phyloP scores from a whole-genome alignment of 1,140 invertebrate species.

The Saccostrea glomerata region DNA sequence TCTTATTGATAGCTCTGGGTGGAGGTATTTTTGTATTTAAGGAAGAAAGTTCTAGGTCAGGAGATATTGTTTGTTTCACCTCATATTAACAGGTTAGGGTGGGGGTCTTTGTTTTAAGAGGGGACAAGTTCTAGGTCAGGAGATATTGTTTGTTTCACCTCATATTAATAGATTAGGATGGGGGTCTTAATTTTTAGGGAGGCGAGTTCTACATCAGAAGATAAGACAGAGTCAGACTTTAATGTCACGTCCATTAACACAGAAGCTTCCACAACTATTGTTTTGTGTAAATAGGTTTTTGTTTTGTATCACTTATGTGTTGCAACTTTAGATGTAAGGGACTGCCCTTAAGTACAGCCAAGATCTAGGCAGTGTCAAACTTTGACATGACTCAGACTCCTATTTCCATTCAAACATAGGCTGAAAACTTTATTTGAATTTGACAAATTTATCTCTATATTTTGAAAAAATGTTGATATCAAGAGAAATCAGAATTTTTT shows the following conservation, averaged over 20 bases:
- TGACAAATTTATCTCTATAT: slow-evolving; percentile 5
- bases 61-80: not conserved
- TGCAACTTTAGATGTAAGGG: no score
- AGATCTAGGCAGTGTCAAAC: not conserved
- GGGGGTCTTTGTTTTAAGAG: not conserved
- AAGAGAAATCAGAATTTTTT: not conserved
- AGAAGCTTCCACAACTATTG: not conserved
- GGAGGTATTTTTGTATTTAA: no score
- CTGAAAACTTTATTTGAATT: no score
- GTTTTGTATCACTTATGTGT: no score
- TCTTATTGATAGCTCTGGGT: no score
- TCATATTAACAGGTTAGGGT: not conserved
- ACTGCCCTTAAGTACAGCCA: no score
- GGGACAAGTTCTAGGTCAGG: no score
- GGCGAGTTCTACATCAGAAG: not conserved
- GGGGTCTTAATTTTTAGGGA: not conserved
- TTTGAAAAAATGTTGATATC: not conserved
- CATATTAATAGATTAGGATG: not conserved
- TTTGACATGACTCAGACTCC: not conserved
- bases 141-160: not conserved
- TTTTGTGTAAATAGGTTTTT: not conserved
- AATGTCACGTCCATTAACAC: not conserved
- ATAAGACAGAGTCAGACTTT: not conserved
- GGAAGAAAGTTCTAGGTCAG: no score
- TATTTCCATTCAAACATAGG: no score